Conservation (phyloP, 2,888 invertebrate species). For the Diplolepis rosae region DNA sequence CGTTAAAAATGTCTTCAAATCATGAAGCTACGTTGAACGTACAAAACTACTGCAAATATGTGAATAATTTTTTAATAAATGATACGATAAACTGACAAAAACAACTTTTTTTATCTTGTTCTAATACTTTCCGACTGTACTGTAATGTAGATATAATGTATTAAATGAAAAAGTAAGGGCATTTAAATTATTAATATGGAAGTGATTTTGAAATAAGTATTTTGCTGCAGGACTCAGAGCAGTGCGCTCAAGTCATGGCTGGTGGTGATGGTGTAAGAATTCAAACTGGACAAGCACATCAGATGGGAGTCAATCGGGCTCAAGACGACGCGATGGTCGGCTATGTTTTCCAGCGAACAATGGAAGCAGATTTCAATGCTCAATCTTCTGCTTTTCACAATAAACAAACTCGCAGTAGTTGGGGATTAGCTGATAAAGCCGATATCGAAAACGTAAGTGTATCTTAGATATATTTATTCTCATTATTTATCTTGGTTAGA, state of each 20-base stretch:
- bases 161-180: background rate
- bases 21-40: no score
- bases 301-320: slow-evolving; percentile 72
- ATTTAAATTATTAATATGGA: background rate
- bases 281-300: slow-evolving; percentile 70
- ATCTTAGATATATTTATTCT: no score
- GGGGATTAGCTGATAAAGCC: slow-evolving; percentile 93
- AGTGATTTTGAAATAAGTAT: background rate
- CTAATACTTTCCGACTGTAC: no score
- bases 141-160: no score
- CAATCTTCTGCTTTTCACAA: slow-evolving; percentile 79
- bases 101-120: no score
- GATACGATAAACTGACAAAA: no score
- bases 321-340: slow-evolving; percentile 95
- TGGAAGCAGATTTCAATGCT: slow-evolving; percentile 84
- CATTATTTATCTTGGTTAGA: no score
- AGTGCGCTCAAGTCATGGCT: slow-evolving; percentile 71
- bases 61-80: no score
- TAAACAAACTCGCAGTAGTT: slow-evolving; percentile 81
- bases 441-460: slow-evolving; percentile 86
- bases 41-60: no score
- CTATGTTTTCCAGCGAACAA: slow-evolving; percentile 91
- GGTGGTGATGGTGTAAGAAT: slow-evolving; percentile 70
- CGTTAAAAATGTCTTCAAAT: no score
- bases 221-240: slow-evolving; percentile 65